phyloP scores from a whole-genome alignment of 2,797 vertebrate genomes.

The Microctenopoma steveboyesi region DNA sequence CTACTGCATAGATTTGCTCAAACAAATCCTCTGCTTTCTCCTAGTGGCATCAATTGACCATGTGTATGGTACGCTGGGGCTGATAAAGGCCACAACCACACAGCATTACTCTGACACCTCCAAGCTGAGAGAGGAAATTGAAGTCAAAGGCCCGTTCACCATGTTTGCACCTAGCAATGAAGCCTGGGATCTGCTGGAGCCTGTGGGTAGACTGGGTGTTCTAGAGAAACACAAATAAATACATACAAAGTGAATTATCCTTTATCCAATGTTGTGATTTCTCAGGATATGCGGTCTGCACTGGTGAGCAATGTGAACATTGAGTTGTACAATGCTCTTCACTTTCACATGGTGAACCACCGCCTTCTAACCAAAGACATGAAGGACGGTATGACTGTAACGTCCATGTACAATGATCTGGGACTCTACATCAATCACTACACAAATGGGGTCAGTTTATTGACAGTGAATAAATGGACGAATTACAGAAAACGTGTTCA shows the following conservation, averaged over 20 bases:
- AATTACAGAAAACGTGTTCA: background rate
- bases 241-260: no score
- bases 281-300: conserved; percentile 82
- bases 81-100: conserved; percentile 87
- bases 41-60: conserved; percentile 93
- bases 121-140: conserved; percentile 88
- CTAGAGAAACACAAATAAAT: background rate
- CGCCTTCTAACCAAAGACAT: conserved; percentile 95
- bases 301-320: conserved; percentile 91
- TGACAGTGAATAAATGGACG: no score
- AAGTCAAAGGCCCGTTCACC: conserved; percentile 90
- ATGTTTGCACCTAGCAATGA: conserved; percentile 96
- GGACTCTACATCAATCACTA: conserved; percentile 94
- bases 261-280: conserved; percentile 31
- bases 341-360: conserved; percentile 91
- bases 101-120: conserved; percentile 88
- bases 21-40: conserved; percentile 13
- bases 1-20: background rate
- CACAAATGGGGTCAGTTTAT: conserved; percentile 89
- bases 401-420: conserved; percentile 89
- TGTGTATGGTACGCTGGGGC: conserved; percentile 91
- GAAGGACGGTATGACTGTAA: conserved; percentile 87
- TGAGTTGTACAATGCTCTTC: conserved; percentile 90
- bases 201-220: conserved; percentile 81
- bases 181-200: conserved; percentile 88